phyloP scores from a whole-genome alignment of 2,797 vertebrate species.

The Molossus alvarezi region DNA sequence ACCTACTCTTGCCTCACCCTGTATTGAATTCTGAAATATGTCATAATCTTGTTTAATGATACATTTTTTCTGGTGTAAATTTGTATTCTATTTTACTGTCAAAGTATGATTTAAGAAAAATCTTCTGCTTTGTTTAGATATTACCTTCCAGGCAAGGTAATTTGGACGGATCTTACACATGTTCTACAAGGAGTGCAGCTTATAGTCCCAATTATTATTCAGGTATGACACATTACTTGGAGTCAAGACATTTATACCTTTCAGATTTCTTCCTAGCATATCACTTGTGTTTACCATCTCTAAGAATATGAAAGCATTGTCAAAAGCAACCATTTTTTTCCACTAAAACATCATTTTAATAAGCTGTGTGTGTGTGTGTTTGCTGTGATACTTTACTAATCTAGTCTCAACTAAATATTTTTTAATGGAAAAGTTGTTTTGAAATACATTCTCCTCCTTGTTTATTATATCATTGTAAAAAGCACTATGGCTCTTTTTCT shows the following conservation, averaged over 20 bases:
- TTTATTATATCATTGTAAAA: slow-evolving; percentile 57
- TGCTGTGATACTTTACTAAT: slow-evolving; percentile 50
- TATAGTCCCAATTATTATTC: slow-evolving; percentile 83
- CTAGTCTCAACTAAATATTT: slow-evolving; percentile 61
- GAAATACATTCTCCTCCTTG: slow-evolving; percentile 34
- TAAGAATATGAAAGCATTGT: slow-evolving; percentile 62
- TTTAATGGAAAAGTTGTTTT: slow-evolving; percentile 54
- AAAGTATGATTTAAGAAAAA: slow-evolving; percentile 75
- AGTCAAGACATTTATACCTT: slow-evolving; percentile 60
- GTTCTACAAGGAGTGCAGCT: slow-evolving; percentile 84
- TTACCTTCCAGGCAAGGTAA: slow-evolving; percentile 82
- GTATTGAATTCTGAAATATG: slow-evolving; percentile 54
- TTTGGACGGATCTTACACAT: slow-evolving; percentile 83
- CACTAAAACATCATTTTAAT: slow-evolving; percentile 60
- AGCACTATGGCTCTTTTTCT: slow-evolving; percentile 8
- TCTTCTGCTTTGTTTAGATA: slow-evolving; percentile 83
- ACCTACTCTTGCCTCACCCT: not conserved
- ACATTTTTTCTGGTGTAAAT: slow-evolving; percentile 46
- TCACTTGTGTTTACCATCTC: slow-evolving; percentile 63
- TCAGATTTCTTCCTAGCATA: slow-evolving; percentile 55
- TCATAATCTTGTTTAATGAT: slow-evolving; percentile 54
- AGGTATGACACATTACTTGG: slow-evolving; percentile 84
- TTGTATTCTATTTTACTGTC: slow-evolving; percentile 62
- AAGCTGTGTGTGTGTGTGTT: not conserved
- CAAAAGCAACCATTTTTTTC: slow-evolving; percentile 71